These are phyloP conservation scores for Morelia viridis DNA, from an alignment of 2,797 vertebrate species.

Conservation along the genomic window DNA sequence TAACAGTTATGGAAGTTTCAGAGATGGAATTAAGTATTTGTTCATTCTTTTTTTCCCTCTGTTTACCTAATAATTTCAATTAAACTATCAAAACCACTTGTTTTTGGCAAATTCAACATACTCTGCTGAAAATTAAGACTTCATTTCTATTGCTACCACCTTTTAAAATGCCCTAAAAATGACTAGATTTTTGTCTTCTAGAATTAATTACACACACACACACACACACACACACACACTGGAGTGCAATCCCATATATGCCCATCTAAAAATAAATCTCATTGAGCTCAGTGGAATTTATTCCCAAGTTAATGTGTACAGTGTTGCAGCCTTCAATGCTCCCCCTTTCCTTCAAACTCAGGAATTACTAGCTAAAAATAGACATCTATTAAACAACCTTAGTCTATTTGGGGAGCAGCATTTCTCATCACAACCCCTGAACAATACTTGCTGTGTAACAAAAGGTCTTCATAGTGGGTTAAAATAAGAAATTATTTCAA, in stretches of 20 bases:
- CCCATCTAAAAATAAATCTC: background rate
- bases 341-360: background rate
- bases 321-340: background rate
- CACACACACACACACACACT: no score
- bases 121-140: background rate
- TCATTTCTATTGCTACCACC: background rate
- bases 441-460: background rate
- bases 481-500: background rate
- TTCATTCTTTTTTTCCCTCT: background rate
- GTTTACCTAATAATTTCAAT: background rate
- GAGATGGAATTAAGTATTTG: background rate
- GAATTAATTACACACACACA: no score
- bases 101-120: background rate
- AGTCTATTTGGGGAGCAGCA: background rate
- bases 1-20: background rate
- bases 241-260: background rate
- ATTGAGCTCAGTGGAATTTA: background rate
- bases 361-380: conserved; percentile 15
- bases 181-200: background rate
- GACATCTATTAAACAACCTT: background rate
- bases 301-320: background rate
- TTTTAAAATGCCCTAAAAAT: background rate
- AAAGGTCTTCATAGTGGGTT: background rate
- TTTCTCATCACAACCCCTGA: background rate
- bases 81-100: background rate